phyloP scores from a whole-genome alignment of 2,113 vertebrate species.

The Zosterops pallidus region DNA sequence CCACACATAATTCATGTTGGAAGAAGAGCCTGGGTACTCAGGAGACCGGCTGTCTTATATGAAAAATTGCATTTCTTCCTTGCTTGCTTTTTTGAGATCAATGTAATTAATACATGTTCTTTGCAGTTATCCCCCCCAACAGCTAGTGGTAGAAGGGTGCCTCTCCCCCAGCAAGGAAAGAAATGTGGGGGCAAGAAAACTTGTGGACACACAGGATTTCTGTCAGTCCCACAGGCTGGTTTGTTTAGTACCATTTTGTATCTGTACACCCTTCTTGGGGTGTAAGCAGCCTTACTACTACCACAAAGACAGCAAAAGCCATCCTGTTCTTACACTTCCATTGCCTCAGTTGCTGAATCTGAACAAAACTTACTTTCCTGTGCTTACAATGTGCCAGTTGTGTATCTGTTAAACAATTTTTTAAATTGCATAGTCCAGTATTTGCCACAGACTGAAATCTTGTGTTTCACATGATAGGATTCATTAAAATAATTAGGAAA shows the following conservation, averaged over 20 bases:
- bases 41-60: not conserved
- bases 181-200: not conserved
- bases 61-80: not conserved
- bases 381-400: not conserved
- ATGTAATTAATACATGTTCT: not conserved
- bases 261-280: not conserved
- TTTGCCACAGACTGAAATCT: not conserved
- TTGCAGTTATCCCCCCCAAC: not conserved
- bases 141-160: not conserved
- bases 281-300: not conserved
- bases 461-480: not conserved
- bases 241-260: not conserved
- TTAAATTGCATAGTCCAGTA: accelerated
- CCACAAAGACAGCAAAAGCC: not conserved
- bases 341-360: not conserved
- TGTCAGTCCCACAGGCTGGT: not conserved
- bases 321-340: not conserved
- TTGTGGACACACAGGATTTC: not conserved
- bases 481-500: not conserved
- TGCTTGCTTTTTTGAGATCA: not conserved
- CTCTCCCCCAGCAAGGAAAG: not conserved
- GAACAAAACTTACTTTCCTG: not conserved
- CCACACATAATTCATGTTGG: not conserved
- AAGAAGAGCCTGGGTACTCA: not conserved
- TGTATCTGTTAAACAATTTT: not conserved